These are phyloP conservation scores for Adelges cooleyi DNA, from an alignment of 1,140 invertebrate species.

Conservation along the genomic window DNA sequence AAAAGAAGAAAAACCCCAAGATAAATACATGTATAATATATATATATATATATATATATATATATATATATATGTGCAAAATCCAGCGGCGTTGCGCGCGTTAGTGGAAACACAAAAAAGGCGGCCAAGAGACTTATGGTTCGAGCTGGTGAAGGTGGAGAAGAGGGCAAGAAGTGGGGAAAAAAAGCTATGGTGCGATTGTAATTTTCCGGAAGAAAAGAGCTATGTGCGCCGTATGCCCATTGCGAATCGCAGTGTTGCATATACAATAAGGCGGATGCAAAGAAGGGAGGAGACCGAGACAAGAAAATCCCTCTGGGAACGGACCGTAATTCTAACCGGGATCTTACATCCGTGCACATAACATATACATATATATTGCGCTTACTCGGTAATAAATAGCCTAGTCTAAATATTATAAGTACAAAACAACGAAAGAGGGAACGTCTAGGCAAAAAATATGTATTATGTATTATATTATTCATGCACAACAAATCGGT, in stretches of 20 bases:
- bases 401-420: too few relatives aligned
- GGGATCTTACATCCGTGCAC: background rate
- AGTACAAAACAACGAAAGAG: too few relatives aligned
- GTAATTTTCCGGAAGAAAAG: constrained; percentile 12
- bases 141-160: background rate
- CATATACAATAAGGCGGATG: background rate
- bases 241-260: background rate
- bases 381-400: too few relatives aligned
- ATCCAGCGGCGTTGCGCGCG: constrained; percentile 7
- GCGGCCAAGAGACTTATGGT: background rate
- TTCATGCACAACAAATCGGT: too few relatives aligned
- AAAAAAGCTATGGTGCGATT: background rate
- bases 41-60: too few relatives aligned
- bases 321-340: constrained; percentile 4
- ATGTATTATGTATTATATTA: too few relatives aligned
- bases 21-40: too few relatives aligned
- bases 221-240: background rate
- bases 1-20: too few relatives aligned
- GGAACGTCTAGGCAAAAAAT: too few relatives aligned
- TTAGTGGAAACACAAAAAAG: background rate
- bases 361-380: background rate
- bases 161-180: background rate
- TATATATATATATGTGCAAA: constrained; percentile 7
- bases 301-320: background rate
- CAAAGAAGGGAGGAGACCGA: background rate